phyloP scores from a whole-genome alignment of 2,888 invertebrate genomes.

The Panopea generosa region DNA sequence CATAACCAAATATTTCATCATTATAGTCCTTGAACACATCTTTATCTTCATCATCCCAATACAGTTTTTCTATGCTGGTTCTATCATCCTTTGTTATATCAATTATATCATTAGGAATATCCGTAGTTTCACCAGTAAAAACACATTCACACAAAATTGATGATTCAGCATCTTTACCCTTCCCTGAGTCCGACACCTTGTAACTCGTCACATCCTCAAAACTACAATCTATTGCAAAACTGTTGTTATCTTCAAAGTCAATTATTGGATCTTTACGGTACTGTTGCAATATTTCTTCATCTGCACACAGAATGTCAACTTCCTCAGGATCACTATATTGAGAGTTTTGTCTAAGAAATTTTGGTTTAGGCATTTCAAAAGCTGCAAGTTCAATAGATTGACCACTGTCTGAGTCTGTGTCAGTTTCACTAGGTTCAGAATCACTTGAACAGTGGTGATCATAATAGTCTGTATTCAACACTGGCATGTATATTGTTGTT shows the following conservation, averaged over 20 bases:
- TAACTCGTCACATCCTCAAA: conserved; percentile 51
- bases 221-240: conserved; percentile 58
- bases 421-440: conserved; percentile 25
- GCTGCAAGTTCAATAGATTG: conserved; percentile 47
- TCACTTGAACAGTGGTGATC: conserved; percentile 1
- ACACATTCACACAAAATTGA: conserved; percentile 35
- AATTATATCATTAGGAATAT: background rate
- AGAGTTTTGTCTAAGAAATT: background rate
- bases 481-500: no score
- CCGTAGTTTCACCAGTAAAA: background rate
- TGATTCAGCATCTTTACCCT: background rate
- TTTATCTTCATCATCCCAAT: background rate
- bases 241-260: background rate
- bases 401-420: conserved; percentile 35
- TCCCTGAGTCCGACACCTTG: conserved; percentile 7
- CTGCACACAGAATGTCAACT: conserved; percentile 2
- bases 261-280: background rate
- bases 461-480: no score
- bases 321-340: conserved; percentile 13
- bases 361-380: conserved; percentile 52
- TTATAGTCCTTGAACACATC: background rate
- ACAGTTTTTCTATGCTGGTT: background rate
- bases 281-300: background rate
- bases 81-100: background rate
- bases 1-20: background rate